These are phyloP conservation scores for Cyphomyrus plagiostoma DNA, from an alignment of 2,113 vertebrate species.

Conservation along the genomic window DNA sequence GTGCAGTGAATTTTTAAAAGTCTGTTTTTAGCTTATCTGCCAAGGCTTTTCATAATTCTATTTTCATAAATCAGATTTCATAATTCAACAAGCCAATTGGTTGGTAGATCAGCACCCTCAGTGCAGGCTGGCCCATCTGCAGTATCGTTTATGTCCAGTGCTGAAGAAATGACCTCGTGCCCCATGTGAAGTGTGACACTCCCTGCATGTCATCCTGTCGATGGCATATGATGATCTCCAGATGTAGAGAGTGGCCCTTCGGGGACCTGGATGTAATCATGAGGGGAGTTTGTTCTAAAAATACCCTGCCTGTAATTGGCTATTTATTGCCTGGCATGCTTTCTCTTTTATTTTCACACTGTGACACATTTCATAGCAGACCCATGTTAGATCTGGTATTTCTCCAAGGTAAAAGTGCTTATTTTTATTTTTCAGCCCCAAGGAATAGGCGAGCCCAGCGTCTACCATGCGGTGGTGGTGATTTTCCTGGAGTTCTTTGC, in stretches of 20 bases:
- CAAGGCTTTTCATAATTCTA: background rate
- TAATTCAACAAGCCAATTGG: background rate
- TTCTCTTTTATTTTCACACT: background rate
- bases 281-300: background rate
- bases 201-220: background rate
- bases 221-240: background rate
- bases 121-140: background rate
- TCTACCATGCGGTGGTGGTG: slow-evolving; percentile 85
- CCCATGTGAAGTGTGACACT: no score
- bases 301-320: background rate
- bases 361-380: background rate
- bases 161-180: background rate
- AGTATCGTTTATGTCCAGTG: background rate
- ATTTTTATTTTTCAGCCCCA: slow-evolving; percentile 64
- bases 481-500: slow-evolving; percentile 91
- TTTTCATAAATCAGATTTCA: background rate
- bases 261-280: background rate
- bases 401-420: background rate
- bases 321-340: background rate
- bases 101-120: background rate
- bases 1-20: background rate
- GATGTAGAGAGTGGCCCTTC: background rate
- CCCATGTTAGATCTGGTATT: slow-evolving; percentile 9
- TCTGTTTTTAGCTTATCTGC: background rate
- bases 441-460: slow-evolving; percentile 82